Conservation (phyloP, 2,888 invertebrate species). For the Molanna angustata region DNA sequence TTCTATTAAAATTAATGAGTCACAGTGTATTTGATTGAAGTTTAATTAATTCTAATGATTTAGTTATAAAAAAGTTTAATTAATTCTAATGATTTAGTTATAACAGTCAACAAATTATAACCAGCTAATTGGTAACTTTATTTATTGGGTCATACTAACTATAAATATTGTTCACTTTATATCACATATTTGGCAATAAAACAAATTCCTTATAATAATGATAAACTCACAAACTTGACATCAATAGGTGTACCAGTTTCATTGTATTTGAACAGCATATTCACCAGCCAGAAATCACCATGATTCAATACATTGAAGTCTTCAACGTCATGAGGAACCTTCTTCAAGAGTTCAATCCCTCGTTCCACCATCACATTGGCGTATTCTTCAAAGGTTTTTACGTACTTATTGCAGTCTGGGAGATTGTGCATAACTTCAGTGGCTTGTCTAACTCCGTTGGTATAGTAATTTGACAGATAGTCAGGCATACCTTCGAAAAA, state of each 20-base stretch:
- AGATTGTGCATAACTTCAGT: slow-evolving; percentile 18
- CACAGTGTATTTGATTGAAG: too few species aligned
- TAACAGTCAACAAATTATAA: too few species aligned
- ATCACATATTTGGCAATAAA: too few species aligned
- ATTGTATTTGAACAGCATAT: slow-evolving; percentile 51
- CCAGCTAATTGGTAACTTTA: too few species aligned
- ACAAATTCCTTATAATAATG: too few species aligned
- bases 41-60: too few species aligned
- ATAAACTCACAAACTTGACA: slow-evolving; percentile 45
- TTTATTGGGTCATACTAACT: too few species aligned
- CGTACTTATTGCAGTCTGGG: slow-evolving; percentile 16
- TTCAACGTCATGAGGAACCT: slow-evolving; percentile 30
- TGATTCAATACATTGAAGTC: slow-evolving; percentile 50
- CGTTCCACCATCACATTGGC: slow-evolving; percentile 9
- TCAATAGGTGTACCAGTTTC: slow-evolving; percentile 40
- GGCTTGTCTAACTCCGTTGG: slow-evolving; percentile 25
- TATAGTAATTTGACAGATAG: slow-evolving; percentile 10
- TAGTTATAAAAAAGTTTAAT: too few species aligned
- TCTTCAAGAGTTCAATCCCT: slow-evolving; percentile 13
- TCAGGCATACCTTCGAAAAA: slow-evolving; percentile 24
- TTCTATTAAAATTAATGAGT: too few species aligned
- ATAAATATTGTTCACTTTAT: too few species aligned
- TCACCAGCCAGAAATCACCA: slow-evolving; percentile 55
- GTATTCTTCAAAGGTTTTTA: slow-evolving; percentile 14
- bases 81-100: too few species aligned